A percentile compares a stretch with the other conserved stretches of the same genome.
phyloP scores from a whole-genome alignment of 2,888 invertebrate genomes.

The Cyclophora punctaria region DNA sequence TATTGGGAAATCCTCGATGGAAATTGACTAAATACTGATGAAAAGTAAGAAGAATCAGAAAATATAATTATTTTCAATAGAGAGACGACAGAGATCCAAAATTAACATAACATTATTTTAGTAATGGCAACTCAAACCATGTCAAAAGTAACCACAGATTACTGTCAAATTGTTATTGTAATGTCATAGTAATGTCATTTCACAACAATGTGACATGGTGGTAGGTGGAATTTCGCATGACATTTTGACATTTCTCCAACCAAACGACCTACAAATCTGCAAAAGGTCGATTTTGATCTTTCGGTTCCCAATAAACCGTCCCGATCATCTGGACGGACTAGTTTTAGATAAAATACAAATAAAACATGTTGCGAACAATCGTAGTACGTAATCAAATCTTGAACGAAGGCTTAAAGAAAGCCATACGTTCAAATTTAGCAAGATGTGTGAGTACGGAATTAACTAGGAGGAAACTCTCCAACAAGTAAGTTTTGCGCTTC shows the following conservation, averaged over 20 bases:
- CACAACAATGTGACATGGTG: no score
- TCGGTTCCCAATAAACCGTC: constrained; percentile 48
- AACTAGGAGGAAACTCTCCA: constrained; percentile 75
- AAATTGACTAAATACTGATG: no score
- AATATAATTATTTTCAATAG: no score
- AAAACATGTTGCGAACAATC: constrained; percentile 83
- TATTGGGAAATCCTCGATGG: no score
- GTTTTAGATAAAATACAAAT: constrained; percentile 36
- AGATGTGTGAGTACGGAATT: constrained; percentile 78
- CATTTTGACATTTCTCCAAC: not conserved
- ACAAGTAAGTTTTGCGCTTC: constrained; percentile 63
- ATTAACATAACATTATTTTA: no score
- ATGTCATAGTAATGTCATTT: no score
- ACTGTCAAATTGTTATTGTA: no score
- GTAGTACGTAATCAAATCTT: constrained; percentile 80
- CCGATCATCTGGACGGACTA: constrained; percentile 56
- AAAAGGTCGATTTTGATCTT: constrained; percentile 60
- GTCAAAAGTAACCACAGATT: no score
- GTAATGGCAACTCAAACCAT: no score
- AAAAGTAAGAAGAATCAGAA: no score
- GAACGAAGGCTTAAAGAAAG: constrained; percentile 77
- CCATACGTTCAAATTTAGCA: constrained; percentile 72
- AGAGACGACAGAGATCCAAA: no score
- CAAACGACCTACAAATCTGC: constrained; percentile 60
- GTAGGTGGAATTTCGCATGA: no score